Conservation (phyloP, 2,888 invertebrate species). For the Idaea biselata region DNA sequence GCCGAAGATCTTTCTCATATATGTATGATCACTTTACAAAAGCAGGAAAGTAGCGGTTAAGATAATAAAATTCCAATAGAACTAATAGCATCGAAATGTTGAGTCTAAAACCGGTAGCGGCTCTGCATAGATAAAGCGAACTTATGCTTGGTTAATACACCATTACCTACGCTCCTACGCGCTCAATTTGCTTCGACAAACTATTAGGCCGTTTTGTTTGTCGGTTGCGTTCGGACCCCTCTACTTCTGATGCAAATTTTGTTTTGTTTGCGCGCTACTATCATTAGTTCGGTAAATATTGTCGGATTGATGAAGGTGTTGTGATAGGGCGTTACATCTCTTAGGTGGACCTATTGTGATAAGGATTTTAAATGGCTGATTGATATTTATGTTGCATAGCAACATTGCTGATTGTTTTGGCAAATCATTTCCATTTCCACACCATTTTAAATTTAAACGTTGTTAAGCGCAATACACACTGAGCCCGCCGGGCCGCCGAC, state of each 20-base stretch:
- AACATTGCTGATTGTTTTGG: too few species aligned
- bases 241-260: conserved; percentile 1
- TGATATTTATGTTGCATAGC: background rate
- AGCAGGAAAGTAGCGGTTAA: conserved; percentile 5
- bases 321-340: background rate
- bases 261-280: background rate
- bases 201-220: conserved; percentile 29
- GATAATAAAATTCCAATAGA: conserved; percentile 5
- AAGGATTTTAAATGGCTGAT: background rate
- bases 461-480: too few species aligned
- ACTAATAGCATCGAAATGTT: conserved; percentile 2
- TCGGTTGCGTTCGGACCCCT: background rate
- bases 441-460: too few species aligned
- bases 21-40: background rate
- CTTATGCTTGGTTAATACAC: conserved; percentile 31
- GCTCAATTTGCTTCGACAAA: conserved; percentile 61
- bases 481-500: too few species aligned
- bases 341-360: background rate
- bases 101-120: conserved; percentile 12
- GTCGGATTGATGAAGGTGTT: background rate
- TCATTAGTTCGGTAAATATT: background rate
- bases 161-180: conserved; percentile 44
- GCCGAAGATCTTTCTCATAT: background rate
- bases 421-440: too few species aligned
- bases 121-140: conserved; percentile 6